Evolutionary conservation across 2,888 invertebrate species (phyloP).

Genomic region (Spodoptera picta): DNA sequence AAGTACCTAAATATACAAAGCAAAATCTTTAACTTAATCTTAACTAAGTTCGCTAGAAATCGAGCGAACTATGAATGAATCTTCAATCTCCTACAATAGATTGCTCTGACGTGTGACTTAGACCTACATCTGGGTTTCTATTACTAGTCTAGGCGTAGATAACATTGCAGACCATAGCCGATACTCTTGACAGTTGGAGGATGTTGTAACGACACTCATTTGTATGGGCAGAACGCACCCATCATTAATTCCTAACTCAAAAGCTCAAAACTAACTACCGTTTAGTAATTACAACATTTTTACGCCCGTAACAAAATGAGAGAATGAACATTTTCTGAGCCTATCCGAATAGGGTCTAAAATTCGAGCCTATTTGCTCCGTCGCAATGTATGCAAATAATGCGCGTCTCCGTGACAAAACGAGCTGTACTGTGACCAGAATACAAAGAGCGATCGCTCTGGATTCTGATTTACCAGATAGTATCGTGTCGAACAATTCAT

Average conservation of each 20-base stretch:
- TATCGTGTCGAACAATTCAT: conserved; percentile 37
- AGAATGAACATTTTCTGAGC: conserved; percentile 22
- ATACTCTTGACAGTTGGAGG: conserved; percentile 48
- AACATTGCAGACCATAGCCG: conserved; percentile 40
- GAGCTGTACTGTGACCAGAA: conserved; percentile 46
- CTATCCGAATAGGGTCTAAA: conserved; percentile 21
- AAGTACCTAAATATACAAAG: too few species aligned
- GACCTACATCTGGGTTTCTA: conserved; percentile 40
- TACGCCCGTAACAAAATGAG: conserved; percentile 24
- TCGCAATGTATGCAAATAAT: conserved; percentile 44
- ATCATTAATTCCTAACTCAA: conserved; percentile 23
- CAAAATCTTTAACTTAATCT: too few species aligned
- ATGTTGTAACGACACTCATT: conserved; percentile 40
- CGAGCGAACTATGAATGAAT: not conserved
- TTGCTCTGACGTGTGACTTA: conserved; percentile 29
- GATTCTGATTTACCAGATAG: conserved; percentile 24
- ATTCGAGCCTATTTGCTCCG: conserved; percentile 14
- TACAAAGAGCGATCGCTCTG: conserved; percentile 33
- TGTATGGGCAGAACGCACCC: conserved; percentile 23
- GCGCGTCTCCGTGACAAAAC: conserved; percentile 39
- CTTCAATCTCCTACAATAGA: not conserved
- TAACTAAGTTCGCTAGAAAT: not conserved
- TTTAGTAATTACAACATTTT: conserved; percentile 25
- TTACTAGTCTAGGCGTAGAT: conserved; percentile 47
- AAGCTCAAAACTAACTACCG: conserved; percentile 25